Evolutionary conservation across 2,888 invertebrate species (phyloP).

Genomic region (Campopleginae sp.): DNA sequence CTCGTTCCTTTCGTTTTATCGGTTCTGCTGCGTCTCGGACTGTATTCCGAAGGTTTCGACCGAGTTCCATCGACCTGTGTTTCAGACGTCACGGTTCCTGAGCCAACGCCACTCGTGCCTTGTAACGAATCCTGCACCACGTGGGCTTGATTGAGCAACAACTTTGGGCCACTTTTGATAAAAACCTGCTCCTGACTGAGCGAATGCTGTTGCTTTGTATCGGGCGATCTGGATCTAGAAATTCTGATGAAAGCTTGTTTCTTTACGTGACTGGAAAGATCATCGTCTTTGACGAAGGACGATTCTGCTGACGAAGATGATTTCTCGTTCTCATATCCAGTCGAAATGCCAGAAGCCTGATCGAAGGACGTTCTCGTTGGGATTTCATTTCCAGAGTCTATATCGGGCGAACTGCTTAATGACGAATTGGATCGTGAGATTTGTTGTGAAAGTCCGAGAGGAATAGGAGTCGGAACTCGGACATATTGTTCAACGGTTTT

Average conservation of each 20-base stretch:
- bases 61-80: neutral
- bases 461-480: constrained; percentile 80
- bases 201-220: constrained; percentile 31
- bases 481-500: constrained; percentile 76
- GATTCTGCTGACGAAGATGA: constrained; percentile 74
- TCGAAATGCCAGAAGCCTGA: constrained; percentile 67
- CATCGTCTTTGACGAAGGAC: constrained; percentile 71
- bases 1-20: constrained; percentile 64
- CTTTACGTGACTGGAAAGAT: constrained; percentile 53
- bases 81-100: neutral
- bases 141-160: constrained; percentile 17
- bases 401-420: constrained; percentile 75
- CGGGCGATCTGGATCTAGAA: constrained; percentile 62
- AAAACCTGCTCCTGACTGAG: constrained; percentile 33
- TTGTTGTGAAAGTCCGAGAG: constrained; percentile 74
- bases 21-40: constrained; percentile 52
- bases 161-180: constrained; percentile 36
- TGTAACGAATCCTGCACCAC: neutral
- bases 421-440: constrained; percentile 73
- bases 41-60: neutral
- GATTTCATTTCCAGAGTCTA: constrained; percentile 80
- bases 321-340: constrained; percentile 63
- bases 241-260: constrained; percentile 59
- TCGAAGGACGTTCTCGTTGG: constrained; percentile 73
- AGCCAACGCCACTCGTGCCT: neutral